Percentiles rank a stretch among this genome's conserved stretches.
Evolutionary conservation across 2,888 invertebrate species (phyloP).

Genomic region (Cremastobaeus sp.): DNA sequence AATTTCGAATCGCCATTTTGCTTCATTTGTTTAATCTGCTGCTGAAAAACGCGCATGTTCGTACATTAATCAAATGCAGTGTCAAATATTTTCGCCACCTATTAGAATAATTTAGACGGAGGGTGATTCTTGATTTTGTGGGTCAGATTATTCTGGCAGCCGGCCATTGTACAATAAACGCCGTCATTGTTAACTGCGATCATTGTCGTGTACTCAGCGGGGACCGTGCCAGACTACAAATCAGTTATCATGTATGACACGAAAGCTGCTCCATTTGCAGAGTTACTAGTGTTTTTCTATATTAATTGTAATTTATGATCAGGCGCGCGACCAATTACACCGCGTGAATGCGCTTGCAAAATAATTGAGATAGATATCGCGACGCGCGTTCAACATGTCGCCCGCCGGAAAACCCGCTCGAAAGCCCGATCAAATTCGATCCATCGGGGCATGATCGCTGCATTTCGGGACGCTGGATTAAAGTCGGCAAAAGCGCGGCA

Average conservation of each 20-base stretch:
- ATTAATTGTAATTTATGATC: conserved; percentile 32
- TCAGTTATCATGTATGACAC: conserved; percentile 51
- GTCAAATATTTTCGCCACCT: not conserved
- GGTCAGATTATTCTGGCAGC: conserved; percentile 39
- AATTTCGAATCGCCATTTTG: too few relatives aligned
- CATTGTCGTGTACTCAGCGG: conserved; percentile 47
- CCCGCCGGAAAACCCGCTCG: too few relatives aligned
- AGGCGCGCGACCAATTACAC: not conserved
- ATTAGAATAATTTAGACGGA: conserved; percentile 7
- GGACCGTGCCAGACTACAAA: conserved; percentile 48
- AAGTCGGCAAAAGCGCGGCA: too few relatives aligned
- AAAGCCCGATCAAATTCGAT: too few relatives aligned
- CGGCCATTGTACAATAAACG: conserved; percentile 41
- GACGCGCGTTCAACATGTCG: not conserved
- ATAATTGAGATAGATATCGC: conserved; percentile 2
- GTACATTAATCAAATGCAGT: too few relatives aligned
- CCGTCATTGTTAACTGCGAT: conserved; percentile 54
- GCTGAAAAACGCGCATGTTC: too few relatives aligned
- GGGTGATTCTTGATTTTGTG: conserved; percentile 31
- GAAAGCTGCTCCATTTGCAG: conserved; percentile 7
- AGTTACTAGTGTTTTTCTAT: conserved; percentile 24
- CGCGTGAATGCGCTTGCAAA: not conserved
- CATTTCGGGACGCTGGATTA: too few relatives aligned
- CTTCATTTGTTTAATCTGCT: too few relatives aligned
- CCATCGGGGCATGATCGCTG: too few relatives aligned